Evolutionary conservation across 2,113 vertebrate species (phyloP).

Genomic region (Eulacestoma nigropectus): DNA sequence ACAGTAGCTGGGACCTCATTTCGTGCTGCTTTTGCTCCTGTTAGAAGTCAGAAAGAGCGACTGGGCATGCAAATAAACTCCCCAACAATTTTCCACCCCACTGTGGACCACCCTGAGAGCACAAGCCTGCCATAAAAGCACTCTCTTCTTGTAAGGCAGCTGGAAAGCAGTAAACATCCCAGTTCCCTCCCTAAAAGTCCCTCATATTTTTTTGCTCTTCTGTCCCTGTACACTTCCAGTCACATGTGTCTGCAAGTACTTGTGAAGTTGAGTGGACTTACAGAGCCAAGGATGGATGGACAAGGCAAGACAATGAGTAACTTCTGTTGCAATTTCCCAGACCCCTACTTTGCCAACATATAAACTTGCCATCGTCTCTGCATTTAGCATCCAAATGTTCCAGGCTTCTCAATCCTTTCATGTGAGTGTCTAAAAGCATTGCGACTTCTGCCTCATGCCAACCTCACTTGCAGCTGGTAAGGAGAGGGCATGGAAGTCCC

Average conservation of each 20-base stretch:
- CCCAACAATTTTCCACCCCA: background rate
- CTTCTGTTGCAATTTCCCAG: accelerated
- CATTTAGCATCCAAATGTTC: background rate
- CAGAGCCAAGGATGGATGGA: background rate
- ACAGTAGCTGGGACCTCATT: background rate
- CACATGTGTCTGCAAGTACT: background rate
- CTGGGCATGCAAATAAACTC: background rate
- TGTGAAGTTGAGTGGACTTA: background rate
- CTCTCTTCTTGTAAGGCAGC: background rate
- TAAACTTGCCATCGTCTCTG: background rate
- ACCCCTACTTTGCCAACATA: background rate
- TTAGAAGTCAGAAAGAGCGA: background rate
- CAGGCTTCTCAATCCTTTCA: background rate
- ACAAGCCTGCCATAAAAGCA: background rate
- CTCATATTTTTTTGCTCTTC: background rate
- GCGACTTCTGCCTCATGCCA: background rate
- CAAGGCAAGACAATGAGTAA: background rate
- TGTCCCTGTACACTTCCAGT: background rate
- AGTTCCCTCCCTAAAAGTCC: background rate
- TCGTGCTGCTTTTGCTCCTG: background rate
- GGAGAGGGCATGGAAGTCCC: background rate
- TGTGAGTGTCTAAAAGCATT: background rate
- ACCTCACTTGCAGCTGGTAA: background rate
- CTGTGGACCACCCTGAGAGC: background rate
- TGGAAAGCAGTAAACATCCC: background rate